Percentiles rank a stretch among this genome's conserved stretches.
These are phyloP conservation scores for Gymnarchus niloticus DNA, from an alignment of 2,113 vertebrate genomes.

Conservation along the genomic window DNA sequence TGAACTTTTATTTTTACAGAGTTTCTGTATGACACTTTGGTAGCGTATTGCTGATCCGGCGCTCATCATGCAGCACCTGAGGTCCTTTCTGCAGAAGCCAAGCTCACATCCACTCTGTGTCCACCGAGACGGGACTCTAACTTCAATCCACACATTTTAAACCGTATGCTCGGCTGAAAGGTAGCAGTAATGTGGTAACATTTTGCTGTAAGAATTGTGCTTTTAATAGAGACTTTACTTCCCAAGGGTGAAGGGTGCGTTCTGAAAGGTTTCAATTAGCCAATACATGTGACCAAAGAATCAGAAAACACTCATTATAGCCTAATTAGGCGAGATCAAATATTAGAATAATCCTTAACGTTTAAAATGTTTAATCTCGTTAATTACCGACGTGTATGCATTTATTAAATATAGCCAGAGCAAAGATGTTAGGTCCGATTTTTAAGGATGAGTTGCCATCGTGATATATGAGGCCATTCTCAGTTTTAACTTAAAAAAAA, in stretches of 20 bases:
- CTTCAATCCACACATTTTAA: background rate
- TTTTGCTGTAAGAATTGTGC: background rate
- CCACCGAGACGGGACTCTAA: no score
- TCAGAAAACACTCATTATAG: background rate
- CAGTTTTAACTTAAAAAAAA: background rate
- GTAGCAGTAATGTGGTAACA: background rate
- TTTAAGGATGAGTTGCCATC: background rate
- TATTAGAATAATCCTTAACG: background rate
- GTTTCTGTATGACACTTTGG: background rate
- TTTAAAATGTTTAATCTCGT: background rate
- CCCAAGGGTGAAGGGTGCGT: background rate
- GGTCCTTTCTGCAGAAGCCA: background rate
- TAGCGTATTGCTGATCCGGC: slow-evolving; percentile 33
- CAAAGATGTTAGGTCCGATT: background rate
- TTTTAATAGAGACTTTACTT: background rate
- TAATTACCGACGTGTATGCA: background rate
- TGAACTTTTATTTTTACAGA: background rate
- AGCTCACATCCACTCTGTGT: no score
- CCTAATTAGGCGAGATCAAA: background rate
- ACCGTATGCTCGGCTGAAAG: background rate
- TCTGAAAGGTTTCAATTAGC: background rate
- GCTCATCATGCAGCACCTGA: background rate
- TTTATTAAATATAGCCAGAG: background rate
- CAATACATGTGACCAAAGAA: background rate
- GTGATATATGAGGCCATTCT: background rate